These are phyloP conservation scores for Odocoileus virginianus DNA, from an alignment of 2,113 vertebrate species.

Conservation along the genomic window DNA sequence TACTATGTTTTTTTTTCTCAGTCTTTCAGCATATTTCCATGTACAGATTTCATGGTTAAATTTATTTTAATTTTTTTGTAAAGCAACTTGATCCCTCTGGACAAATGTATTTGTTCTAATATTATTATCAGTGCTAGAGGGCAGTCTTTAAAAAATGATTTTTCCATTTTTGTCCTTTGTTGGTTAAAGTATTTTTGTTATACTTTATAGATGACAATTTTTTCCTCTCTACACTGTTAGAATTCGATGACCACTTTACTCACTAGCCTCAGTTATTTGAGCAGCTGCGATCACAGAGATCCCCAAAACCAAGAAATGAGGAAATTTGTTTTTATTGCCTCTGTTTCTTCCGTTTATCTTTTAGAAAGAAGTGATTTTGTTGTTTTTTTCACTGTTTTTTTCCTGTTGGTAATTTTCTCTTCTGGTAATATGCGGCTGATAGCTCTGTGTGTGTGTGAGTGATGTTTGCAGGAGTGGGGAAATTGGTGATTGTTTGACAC, in stretches of 20 bases:
- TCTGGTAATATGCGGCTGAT: neutral
- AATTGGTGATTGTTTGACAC: neutral
- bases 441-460: neutral
- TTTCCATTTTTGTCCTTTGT: neutral
- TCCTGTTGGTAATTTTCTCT: neutral
- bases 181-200: neutral
- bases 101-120: neutral
- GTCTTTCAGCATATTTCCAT: neutral
- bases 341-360: neutral
- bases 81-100: neutral
- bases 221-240: neutral
- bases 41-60: neutral
- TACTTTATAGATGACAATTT: neutral
- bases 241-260: neutral
- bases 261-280: constrained; percentile 3
- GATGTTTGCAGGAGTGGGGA: neutral
- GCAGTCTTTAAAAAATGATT: constrained; percentile 31
- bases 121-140: constrained; percentile 37
- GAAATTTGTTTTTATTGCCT: neutral
- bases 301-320: neutral
- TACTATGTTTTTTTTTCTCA: constrained; percentile 1
- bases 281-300: neutral
- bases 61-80: neutral
- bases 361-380: neutral
- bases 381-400: neutral